A percentile compares a stretch with the other conserved stretches of the same genome.
Evolutionary conservation across 2,113 vertebrate species (phyloP).

Genomic region (Semnornis frantzii): DNA sequence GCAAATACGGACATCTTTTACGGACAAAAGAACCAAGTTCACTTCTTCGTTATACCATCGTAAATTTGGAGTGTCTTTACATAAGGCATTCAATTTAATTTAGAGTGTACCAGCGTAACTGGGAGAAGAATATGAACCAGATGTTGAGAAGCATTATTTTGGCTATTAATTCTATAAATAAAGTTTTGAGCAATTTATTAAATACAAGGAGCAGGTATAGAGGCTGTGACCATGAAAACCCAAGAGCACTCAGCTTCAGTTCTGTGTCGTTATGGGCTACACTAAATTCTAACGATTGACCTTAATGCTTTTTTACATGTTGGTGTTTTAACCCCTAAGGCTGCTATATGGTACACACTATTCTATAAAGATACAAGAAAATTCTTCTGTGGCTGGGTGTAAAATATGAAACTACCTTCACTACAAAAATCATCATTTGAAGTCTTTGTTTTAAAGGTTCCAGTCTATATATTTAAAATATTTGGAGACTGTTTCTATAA

Average conservation of each 20-base stretch:
- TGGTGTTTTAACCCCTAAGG: not conserved
- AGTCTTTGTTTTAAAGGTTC: not conserved
- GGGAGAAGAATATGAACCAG: conserved; percentile 8
- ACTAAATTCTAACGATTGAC: not conserved
- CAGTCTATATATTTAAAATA: not conserved
- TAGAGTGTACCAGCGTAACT: not conserved
- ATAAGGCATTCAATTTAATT: not conserved
- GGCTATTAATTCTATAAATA: not conserved
- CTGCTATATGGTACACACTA: not conserved
- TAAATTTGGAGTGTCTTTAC: conserved; percentile 16
- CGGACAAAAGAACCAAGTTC: not conserved
- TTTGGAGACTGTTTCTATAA: not conserved
- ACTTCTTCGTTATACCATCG: not conserved
- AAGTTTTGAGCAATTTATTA: conserved; percentile 7
- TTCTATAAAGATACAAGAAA: not conserved
- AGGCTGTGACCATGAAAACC: not conserved
- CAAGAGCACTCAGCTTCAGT: not conserved
- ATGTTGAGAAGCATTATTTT: not conserved
- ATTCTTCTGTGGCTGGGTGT: not conserved
- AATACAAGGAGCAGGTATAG: not conserved
- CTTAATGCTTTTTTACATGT: not conserved
- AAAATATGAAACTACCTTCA: not conserved
- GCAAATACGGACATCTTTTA: not conserved
- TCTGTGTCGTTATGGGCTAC: not conserved
- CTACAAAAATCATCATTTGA: not conserved